Evolutionary conservation across 2,113 vertebrate species (phyloP), one percentile per base, ranked within the genome.

Genomic region (Anser cygnoides): DNA sequence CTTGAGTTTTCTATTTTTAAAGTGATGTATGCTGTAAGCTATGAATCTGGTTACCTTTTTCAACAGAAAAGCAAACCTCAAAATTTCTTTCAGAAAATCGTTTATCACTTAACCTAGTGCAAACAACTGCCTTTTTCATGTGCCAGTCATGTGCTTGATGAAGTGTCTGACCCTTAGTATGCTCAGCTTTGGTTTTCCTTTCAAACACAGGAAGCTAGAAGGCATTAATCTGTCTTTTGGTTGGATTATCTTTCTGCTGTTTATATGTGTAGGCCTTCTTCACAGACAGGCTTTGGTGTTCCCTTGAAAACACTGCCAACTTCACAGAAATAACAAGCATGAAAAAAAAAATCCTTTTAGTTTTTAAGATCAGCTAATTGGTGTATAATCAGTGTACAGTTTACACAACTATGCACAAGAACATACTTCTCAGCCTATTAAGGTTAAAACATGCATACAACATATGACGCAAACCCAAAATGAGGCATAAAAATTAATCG

Each of bases 351-450:
- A 31, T 29, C n/a, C 41, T 67, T 96, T 86, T 86, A 2, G 23
- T 66, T 93, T 96, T 58, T 63, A 81, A 59, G 37, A 70, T 89
- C 43, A 81, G 76, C 79, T 96, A 93, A 95, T 96, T 94, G 80
- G 89, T 78, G 17, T 86, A 46, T 89, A 86, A 86, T 96, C 76
- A 90, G 58, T 52, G 82, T 63, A 71, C 31, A 89, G 72, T 90
- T 93, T 93, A 76, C 63, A 90, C 74, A 88, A 62, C 91, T 83
- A 79, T 31, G 37, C 85, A 44, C 57, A 90, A 67, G 89, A 96
- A 87, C 68, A 77, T 90, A 89, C 83, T 92, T 94, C 83, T 93
- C 86, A 84, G 83, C 28, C 52, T 93, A 26, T 81, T 97, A 92
- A 95, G 88, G 94, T 94, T 95, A 94, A 90, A 94, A 84, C 90